Evolutionary conservation across 1,140 invertebrate species (phyloP).

Genomic region (Mylabris phalerata): DNA sequence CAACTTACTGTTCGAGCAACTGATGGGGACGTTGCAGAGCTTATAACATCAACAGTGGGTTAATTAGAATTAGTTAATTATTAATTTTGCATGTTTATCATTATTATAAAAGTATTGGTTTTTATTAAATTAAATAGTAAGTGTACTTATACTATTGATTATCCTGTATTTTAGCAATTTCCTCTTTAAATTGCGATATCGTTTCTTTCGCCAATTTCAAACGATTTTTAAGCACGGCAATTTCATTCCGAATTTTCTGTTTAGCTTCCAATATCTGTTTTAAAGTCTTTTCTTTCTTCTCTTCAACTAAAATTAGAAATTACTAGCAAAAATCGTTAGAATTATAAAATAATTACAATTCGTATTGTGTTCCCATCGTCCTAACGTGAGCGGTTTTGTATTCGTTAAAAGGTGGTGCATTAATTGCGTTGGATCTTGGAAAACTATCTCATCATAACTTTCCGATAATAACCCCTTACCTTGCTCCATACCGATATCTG

Average conservation of each 20-base stretch:
- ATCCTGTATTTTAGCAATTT: conserved; percentile 67
- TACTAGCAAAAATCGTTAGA: conserved; percentile 2
- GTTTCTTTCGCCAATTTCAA: conserved; percentile 84
- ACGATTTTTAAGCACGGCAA: conserved; percentile 79
- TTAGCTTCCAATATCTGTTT: conserved; percentile 74
- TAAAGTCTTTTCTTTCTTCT: conserved; percentile 77
- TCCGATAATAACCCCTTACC: conserved; percentile 85
- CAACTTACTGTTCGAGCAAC: conserved; percentile 58
- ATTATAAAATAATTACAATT: conserved; percentile 66
- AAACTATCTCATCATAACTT: conserved; percentile 96
- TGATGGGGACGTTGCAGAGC: conserved; percentile 67
- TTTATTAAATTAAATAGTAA: not conserved
- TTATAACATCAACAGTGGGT: conserved; percentile 79
- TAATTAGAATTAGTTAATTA: conserved; percentile 45
- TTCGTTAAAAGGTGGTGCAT: conserved; percentile 85
- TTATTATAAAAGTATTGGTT: not conserved
- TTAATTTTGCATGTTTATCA: conserved; percentile 1
- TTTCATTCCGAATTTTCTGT: conserved; percentile 77
- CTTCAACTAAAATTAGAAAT: conserved; percentile 70
- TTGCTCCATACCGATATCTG: conserved; percentile 53
- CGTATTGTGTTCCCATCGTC: conserved; percentile 78
- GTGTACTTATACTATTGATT: conserved; percentile 24
- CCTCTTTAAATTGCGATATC: conserved; percentile 81
- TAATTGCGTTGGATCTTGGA: conserved; percentile 88
- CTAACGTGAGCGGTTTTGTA: conserved; percentile 66